These are phyloP conservation scores for Baronia brevicornis DNA, from an alignment of 2,888 invertebrate species.

Conservation along the genomic window DNA sequence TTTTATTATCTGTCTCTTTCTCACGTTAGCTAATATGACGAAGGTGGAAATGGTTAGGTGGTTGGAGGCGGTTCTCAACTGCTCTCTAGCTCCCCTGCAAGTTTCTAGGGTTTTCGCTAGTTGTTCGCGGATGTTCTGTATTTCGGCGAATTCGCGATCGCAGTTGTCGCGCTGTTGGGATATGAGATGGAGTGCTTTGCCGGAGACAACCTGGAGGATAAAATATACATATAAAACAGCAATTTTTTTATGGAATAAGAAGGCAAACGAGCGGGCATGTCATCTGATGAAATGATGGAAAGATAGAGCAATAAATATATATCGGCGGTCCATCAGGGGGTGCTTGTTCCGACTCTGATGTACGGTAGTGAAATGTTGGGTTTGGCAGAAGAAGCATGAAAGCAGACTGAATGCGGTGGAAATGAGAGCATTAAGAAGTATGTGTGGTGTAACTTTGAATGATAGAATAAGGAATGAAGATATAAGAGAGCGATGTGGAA, in stretches of 20 bases:
- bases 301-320: neutral
- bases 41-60: constrained; percentile 91
- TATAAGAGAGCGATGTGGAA: too few relatives aligned
- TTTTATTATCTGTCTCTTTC: constrained; percentile 88
- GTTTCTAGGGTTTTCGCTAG: constrained; percentile 81
- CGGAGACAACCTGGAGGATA: constrained; percentile 84
- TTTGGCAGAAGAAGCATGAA: too few relatives aligned
- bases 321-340: too few relatives aligned
- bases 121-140: constrained; percentile 82
- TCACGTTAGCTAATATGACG: constrained; percentile 92
- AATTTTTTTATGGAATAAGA: too few relatives aligned
- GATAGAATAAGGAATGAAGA: too few relatives aligned
- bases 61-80: constrained; percentile 84
- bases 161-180: constrained; percentile 93
- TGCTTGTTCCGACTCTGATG: too few relatives aligned
- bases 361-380: too few relatives aligned
- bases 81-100: constrained; percentile 82
- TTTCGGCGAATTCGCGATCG: constrained; percentile 87
- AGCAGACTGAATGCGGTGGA: too few relatives aligned
- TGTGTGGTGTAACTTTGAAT: too few relatives aligned
- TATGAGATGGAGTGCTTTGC: constrained; percentile 94
- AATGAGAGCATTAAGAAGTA: too few relatives aligned
- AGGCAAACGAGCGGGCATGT: neutral
- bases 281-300: neutral
- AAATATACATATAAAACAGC: neutral